Base-by-base conservation (phyloP, 2,888 invertebrate species). In the Parasteatoda lunata region DNA sequence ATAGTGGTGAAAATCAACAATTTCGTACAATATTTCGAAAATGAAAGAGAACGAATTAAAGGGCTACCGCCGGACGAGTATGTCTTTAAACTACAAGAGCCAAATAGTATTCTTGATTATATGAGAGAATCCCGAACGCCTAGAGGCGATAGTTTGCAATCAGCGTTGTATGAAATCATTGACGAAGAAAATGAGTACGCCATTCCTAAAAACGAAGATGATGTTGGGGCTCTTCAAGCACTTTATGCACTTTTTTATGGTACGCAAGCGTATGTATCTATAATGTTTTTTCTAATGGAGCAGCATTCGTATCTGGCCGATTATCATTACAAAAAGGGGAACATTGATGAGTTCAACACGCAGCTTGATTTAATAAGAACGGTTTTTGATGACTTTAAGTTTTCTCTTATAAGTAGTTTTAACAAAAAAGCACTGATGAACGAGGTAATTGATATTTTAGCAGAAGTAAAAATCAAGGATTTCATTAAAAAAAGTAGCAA, bases 201-300 rank as follows among this genome's bases (percentile, higher is more conserved):
- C 48, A 69, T 69, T 13, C 69, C 69, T 47, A 48, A 69, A 69
- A 45, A 7, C 9, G 69, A 45, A 8, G n/a, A 69, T 30, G 69
- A 69, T n/a, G 45, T 47, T 48, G 47, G 11, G 13, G 69, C 69
- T 3, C 47, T 69, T 30, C 45, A 45, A 13, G 69, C 69, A 9
- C 13, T 48, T 6, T 45, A 69, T 69, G 45, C 48, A 8, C 45
- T 69, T 45, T 30, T 48, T 69, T 69, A 45, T 48, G 69, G 69
- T 47, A 45, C 69, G 6, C 47, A 48, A 4, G 47, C 48, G 30
- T 69, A 69, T 48, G 47, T 45, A 9, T 15, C 69, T 45, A 47
- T 69, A 6, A 69, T 69, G 69, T 69, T 48, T 48, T 69, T 69
- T 9, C 47, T 69, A 47, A 15, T 69, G 7, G 48, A 69, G 47